These are phyloP conservation scores for Dilophus febrilis DNA, from an alignment of 2,888 invertebrate species.

Conservation along the genomic window DNA sequence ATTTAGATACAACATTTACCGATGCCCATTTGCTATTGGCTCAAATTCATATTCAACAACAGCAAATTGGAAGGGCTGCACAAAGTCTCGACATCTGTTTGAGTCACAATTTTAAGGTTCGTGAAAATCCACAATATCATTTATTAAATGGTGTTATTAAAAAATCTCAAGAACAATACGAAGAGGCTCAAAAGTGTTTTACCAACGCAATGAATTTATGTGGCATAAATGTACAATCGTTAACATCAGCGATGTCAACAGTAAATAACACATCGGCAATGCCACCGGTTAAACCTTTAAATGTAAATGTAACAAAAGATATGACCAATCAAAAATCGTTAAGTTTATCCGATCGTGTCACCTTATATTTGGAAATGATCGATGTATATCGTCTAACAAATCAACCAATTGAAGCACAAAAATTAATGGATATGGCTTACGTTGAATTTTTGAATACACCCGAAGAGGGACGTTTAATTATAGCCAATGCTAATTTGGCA, in stretches of 20 bases:
- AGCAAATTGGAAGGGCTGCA: conserved; percentile 55
- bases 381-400: conserved; percentile 52
- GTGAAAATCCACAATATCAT: conserved; percentile 83
- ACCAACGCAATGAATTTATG: conserved; percentile 54
- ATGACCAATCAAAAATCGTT: conserved; percentile 24
- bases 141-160: conserved; percentile 69
- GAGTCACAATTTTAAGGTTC: conserved; percentile 81
- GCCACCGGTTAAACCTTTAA: conserved; percentile 16
- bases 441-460: conserved; percentile 56
- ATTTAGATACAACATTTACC: conserved; percentile 59
- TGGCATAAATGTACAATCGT: conserved; percentile 30
- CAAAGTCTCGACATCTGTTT: conserved; percentile 78
- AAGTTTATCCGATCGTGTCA: conserved; percentile 59
- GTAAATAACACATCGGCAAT: conserved; percentile 11
- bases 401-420: conserved; percentile 62
- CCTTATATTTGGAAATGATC: conserved; percentile 73
- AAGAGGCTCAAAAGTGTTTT: conserved; percentile 58
- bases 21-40: conserved; percentile 76
- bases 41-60: conserved; percentile 59
- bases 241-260: conserved; percentile 17
- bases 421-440: conserved; percentile 56
- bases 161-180: conserved; percentile 51
- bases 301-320: conserved; percentile 8
- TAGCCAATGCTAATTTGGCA: conserved; percentile 73
- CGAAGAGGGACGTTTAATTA: conserved; percentile 68